These are phyloP conservation scores for Urocolius indicus DNA, from an alignment of 2,113 vertebrate species.

Conservation along the genomic window DNA sequence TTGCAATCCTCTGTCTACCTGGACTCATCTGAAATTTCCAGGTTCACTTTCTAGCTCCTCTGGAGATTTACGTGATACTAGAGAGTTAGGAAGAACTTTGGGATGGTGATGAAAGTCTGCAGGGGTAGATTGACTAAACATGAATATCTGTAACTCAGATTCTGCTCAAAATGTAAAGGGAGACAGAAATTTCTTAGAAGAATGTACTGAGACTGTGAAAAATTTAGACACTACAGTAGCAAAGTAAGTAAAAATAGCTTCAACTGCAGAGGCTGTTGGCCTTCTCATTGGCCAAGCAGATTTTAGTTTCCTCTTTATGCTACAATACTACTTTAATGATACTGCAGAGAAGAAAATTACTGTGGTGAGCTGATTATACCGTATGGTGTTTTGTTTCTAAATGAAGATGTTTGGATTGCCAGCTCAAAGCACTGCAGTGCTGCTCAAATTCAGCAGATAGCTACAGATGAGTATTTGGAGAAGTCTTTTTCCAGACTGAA, in stretches of 20 bases:
- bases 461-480: background rate
- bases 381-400: slow-evolving; percentile 45
- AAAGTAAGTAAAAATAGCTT: slow-evolving; percentile 21
- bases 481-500: background rate
- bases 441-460: slow-evolving; percentile 12
- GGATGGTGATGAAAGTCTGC: background rate
- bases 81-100: background rate
- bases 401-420: slow-evolving; percentile 45
- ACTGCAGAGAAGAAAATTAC: slow-evolving; percentile 43
- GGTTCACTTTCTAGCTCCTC: background rate
- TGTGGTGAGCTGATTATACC: slow-evolving; percentile 24
- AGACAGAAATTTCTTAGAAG: background rate
- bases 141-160: background rate
- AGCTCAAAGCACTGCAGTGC: slow-evolving; percentile 10
- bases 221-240: background rate
- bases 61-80: background rate
- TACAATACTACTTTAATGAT: slow-evolving; percentile 40
- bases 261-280: background rate
- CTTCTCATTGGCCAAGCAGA: slow-evolving; percentile 24
- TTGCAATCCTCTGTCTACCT: background rate
- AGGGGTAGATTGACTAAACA: background rate
- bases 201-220: background rate
- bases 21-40: background rate
- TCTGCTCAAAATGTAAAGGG: background rate
- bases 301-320: slow-evolving; percentile 25